Percentiles rank a stretch among this genome's conserved stretches.
Evolutionary conservation across 53 echinoderm and acorn worm species (phyloP).

Genomic region (Pentamera pediparva): DNA sequence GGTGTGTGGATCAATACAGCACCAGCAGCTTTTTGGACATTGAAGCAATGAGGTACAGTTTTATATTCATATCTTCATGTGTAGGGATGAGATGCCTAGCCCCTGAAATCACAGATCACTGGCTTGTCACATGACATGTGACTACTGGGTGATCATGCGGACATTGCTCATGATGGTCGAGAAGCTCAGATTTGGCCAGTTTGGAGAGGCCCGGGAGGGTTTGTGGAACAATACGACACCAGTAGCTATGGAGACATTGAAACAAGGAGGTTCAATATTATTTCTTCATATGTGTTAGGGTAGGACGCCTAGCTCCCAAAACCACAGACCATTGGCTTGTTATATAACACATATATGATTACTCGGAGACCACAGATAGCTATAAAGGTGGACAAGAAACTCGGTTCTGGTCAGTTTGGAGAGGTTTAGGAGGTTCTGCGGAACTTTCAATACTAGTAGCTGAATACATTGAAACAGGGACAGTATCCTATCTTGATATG

Average conservation of each 20-base stretch:
- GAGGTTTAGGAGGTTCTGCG: conserved; percentile 98
- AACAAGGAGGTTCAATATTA: conserved; percentile 58
- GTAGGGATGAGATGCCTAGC: too few species aligned
- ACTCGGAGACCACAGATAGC: conserved; percentile 94
- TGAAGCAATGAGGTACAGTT: too few species aligned
- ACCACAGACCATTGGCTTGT: too few species aligned
- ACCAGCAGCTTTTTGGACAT: too few species aligned
- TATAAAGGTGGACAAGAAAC: conserved; percentile 63
- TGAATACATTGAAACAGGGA: conserved; percentile 94
- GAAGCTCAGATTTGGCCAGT: conserved; percentile 81
- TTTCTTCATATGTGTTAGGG: too few species aligned
- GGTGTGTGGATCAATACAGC: too few species aligned
- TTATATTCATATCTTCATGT: too few species aligned
- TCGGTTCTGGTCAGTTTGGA: conserved; percentile 94
- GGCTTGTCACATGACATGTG: conserved; percentile 90
- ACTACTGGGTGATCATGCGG: conserved; percentile 96
- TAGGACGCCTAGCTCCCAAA: too few species aligned
- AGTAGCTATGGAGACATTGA: conserved; percentile 92
- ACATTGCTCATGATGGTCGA: conserved; percentile 69
- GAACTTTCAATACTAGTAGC: conserved; percentile 94
- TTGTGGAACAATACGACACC: conserved; percentile 96
- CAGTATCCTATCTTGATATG: too few species aligned
- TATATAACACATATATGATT: conserved; percentile 82
- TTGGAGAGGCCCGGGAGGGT: conserved; percentile 99
- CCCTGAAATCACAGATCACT: conserved; percentile 89